A percentile compares a stretch with the other conserved stretches of the same genome.
phyloP scores from a whole-genome alignment of 2,113 vertebrate species.

The Gobio gobio region DNA sequence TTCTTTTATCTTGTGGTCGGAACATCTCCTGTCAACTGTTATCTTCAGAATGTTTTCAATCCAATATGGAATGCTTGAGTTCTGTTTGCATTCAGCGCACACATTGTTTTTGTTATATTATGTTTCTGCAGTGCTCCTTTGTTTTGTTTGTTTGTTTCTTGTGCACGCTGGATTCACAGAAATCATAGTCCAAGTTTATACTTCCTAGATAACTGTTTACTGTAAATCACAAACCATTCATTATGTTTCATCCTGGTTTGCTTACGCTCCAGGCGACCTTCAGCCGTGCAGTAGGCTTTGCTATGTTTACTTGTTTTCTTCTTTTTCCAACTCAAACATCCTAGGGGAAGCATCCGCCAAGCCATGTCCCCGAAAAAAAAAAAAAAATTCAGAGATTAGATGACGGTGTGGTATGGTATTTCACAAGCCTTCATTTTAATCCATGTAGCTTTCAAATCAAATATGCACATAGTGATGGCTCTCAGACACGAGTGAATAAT shows the following conservation, averaged over 20 bases:
- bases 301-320: slow-evolving; percentile 29
- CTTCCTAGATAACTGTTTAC: slow-evolving; percentile 35
- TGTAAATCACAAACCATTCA: slow-evolving; percentile 27
- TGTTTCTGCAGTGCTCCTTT: background rate
- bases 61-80: background rate
- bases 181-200: slow-evolving; percentile 2
- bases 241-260: slow-evolving; percentile 28
- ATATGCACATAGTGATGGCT: slow-evolving; percentile 29
- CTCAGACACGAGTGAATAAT: background rate
- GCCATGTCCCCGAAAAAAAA: slow-evolving; percentile 1
- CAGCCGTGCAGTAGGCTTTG: slow-evolving; percentile 15
- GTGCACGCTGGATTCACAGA: background rate
- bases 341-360: slow-evolving; percentile 4
- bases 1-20: slow-evolving; percentile 9
- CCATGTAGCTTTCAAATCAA: slow-evolving; percentile 10
- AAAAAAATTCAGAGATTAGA: background rate
- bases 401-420: background rate
- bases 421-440: background rate
- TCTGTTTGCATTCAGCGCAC: background rate
- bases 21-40: slow-evolving; percentile 26
- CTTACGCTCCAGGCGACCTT: slow-evolving; percentile 8
- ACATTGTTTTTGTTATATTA: background rate
- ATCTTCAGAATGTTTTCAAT: slow-evolving; percentile 3
- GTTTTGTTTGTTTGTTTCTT: background rate
- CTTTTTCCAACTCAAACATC: slow-evolving; percentile 28